Conservation (phyloP, 2,113 vertebrate genomes). For the Microcebus ravelobensis region DNA sequence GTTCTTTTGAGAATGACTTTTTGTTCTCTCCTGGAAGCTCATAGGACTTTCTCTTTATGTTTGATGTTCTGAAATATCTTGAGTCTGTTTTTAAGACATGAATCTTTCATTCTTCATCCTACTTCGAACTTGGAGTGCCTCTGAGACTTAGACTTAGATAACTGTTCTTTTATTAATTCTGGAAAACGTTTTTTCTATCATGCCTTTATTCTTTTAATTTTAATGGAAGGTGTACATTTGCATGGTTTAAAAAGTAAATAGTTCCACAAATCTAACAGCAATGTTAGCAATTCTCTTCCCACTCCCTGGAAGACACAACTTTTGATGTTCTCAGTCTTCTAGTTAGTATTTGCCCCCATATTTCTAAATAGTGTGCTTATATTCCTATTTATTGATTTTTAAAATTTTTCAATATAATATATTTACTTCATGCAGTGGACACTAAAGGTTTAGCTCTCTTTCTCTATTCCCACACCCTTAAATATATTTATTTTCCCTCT, state of each 20-base stretch:
- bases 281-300: background rate
- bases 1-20: background rate
- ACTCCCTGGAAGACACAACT: background rate
- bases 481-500: background rate
- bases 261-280: background rate
- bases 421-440: background rate
- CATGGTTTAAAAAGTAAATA: background rate
- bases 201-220: constrained; percentile 28
- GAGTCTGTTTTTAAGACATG: background rate
- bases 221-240: background rate
- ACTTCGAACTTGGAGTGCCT: background rate
- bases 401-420: background rate
- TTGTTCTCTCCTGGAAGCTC: background rate
- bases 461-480: background rate
- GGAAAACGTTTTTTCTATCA: background rate
- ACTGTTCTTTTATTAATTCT: background rate
- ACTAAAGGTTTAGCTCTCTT: background rate
- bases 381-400: background rate
- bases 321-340: background rate
- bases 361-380: background rate
- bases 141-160: background rate
- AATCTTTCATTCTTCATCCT: background rate
- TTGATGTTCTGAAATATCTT: constrained; percentile 16
- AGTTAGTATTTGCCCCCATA: background rate
- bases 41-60: constrained; percentile 28